Evolutionary conservation across 2,113 vertebrate genomes (phyloP).

Genomic region (Halcyon malimbica): DNA sequence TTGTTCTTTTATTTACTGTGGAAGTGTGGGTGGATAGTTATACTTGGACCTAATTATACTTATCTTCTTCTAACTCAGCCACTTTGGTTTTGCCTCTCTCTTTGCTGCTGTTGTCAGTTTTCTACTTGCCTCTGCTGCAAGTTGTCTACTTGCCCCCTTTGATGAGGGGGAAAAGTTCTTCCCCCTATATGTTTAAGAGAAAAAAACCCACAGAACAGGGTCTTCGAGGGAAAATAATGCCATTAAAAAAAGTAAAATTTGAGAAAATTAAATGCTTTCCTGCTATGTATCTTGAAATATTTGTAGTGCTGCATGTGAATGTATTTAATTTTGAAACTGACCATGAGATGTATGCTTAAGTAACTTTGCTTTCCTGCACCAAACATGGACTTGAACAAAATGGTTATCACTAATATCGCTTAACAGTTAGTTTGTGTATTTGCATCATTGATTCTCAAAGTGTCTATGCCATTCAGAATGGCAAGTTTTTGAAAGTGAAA

Average conservation of each 20-base stretch:
- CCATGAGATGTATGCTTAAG: not conserved
- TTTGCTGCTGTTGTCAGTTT: not conserved
- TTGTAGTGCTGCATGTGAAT: not conserved
- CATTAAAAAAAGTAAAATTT: not conserved
- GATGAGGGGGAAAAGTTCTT: not conserved
- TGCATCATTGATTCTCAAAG: not conserved
- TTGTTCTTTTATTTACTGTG: not conserved
- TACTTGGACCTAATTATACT: not conserved
- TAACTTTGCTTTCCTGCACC: not conserved
- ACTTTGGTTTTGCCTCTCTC: not conserved
- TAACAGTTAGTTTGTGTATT: not conserved
- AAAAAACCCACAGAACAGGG: not conserved
- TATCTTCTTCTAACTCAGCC: not conserved
- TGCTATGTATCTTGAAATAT: not conserved
- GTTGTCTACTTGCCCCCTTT: not conserved
- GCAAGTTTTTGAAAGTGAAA: not conserved
- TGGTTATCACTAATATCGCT: not conserved
- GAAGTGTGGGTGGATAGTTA: not conserved
- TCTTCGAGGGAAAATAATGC: not conserved
- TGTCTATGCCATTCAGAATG: not conserved
- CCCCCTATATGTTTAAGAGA: not conserved
- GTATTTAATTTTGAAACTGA: not conserved
- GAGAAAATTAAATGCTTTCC: not conserved
- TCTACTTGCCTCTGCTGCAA: not conserved
- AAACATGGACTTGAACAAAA: not conserved